phyloP scores from a whole-genome alignment of 2,113 vertebrate genomes.

The Amphiprion percula region DNA sequence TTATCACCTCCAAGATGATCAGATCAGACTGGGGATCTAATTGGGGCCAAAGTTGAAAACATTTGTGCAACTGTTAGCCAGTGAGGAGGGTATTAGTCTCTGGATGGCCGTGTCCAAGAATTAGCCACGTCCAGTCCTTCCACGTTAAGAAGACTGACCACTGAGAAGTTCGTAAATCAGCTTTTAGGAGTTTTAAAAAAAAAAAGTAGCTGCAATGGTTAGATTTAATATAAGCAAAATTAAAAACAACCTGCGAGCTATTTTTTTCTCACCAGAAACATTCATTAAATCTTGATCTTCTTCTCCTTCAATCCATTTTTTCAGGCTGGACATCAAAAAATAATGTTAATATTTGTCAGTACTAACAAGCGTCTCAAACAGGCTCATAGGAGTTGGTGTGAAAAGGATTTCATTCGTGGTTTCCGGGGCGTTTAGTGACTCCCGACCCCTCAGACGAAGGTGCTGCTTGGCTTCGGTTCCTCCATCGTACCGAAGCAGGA shows the following conservation, averaged over 20 bases:
- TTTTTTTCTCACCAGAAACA: too few species aligned
- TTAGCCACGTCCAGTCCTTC: slow-evolving; percentile 8
- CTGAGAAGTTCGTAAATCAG: too few species aligned
- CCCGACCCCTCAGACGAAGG: slow-evolving; percentile 23
- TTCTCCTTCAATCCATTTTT: not conserved
- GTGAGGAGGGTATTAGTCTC: too few species aligned
- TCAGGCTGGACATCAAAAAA: not conserved
- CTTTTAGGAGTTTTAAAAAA: too few species aligned
- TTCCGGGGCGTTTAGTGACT: slow-evolving; percentile 18
- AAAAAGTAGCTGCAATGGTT: too few species aligned
- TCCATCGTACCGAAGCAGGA: slow-evolving; percentile 1
- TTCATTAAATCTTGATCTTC: not conserved
- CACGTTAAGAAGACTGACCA: not conserved
- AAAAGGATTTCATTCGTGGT: slow-evolving; percentile 10
- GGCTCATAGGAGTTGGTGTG: slow-evolving; percentile 45
- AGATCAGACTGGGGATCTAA: too few species aligned
- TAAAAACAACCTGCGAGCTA: too few species aligned
- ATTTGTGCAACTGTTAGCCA: too few species aligned
- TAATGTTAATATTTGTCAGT: not conserved
- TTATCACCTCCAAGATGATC: too few species aligned
- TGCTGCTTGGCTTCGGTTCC: slow-evolving; percentile 26
- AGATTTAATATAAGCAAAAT: too few species aligned
- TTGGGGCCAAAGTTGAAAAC: too few species aligned
- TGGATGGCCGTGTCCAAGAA: not conserved
- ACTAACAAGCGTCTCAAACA: not conserved